Base-by-base conservation (phyloP, 2,888 invertebrate species). In the Trichopoda pennipes region DNA sequence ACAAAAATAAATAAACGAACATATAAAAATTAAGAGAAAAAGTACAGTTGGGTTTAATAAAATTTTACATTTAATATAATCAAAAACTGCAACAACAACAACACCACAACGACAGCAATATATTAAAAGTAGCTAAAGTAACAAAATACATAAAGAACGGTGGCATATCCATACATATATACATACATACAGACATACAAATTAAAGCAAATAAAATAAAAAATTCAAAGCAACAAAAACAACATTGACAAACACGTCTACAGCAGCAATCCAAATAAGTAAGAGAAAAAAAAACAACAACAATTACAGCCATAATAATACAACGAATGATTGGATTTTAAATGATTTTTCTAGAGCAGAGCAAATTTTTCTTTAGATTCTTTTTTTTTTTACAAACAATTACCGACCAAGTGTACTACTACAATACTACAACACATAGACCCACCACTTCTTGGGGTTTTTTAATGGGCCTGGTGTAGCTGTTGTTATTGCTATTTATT, bases 11-110 rank as follows among this genome's bases (percentile, higher is more conserved):
- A 32, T 47, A 55, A 63, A 63, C 17, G 61, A 38, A 8, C 47
- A 72, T 44, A 28, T 21, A 44, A 49, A 32, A 72, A 42, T 42
- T 12, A 58, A 51, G 12, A 61, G 72, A 68, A 80, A 73, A 81
- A 81, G 81, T 81, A 77, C 81, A 81, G 81, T 81, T 81, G 63
- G 73, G 49, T 58, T 64, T 69, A 77, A 77, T 69, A 55, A 60
- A 70, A 77, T 73, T 81, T 81, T 68, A 69, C 72, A 81, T 81
- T 68, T 76, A 72, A 81, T 77, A 74, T 69, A 81, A 76, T 81
- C 38, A 77, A 77, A 55, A 68, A 53, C 44, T 64, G 56, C 49
- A 75, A 60, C 53, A 68, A 76, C 76, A 76, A 68, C 19, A 64
- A 14, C 28, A 53, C 47, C 19, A 55, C 32, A 35, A 28, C 2